A percentile compares a stretch with the other conserved stretches of the same genome.
These are phyloP conservation scores for Calliphora vicina DNA, from an alignment of 1,140 invertebrate species.

Conservation along the genomic window DNA sequence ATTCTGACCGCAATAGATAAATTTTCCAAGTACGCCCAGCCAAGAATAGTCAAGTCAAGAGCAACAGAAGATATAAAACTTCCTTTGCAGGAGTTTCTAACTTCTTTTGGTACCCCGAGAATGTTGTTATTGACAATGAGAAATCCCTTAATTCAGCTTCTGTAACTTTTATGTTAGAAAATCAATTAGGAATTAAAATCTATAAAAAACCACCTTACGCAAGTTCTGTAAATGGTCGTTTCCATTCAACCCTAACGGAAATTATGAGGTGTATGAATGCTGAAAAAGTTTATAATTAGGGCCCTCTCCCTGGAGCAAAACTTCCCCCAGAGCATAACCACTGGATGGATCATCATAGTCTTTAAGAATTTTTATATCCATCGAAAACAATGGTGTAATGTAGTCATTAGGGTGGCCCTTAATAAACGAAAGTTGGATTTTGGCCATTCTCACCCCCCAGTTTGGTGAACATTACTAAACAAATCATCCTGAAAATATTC, in stretches of 20 bases:
- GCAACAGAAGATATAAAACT: constrained; percentile 34
- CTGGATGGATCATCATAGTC: constrained; percentile 37
- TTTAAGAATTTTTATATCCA: not conserved
- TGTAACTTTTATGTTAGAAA: not conserved
- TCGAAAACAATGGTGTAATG: not conserved
- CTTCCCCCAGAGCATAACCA: constrained; percentile 56
- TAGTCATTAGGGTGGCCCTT: too few species aligned
- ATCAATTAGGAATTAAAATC: constrained; percentile 9
- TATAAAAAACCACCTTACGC: not conserved
- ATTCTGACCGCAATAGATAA: constrained; percentile 19
- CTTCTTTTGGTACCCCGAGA: constrained; percentile 42
- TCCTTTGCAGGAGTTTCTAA: constrained; percentile 34
- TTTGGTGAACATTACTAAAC: too few species aligned
- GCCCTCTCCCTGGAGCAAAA: constrained; percentile 56
- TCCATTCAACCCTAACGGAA: constrained; percentile 39
- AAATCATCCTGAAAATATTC: too few species aligned
- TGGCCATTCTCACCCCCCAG: too few species aligned
- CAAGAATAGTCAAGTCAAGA: constrained; percentile 16
- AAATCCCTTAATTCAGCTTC: constrained; percentile 42
- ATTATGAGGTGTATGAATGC: constrained; percentile 38
- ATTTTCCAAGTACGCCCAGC: constrained; percentile 28
- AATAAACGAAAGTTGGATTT: too few species aligned
- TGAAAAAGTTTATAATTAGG: constrained; percentile 4
- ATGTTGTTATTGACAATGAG: constrained; percentile 44
- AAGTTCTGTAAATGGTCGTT: constrained; percentile 8